A percentile compares a stretch with the other conserved stretches of the same genome.
Conservation (phyloP, 2,797 vertebrate species). For the Rhynchotus rufescens region DNA sequence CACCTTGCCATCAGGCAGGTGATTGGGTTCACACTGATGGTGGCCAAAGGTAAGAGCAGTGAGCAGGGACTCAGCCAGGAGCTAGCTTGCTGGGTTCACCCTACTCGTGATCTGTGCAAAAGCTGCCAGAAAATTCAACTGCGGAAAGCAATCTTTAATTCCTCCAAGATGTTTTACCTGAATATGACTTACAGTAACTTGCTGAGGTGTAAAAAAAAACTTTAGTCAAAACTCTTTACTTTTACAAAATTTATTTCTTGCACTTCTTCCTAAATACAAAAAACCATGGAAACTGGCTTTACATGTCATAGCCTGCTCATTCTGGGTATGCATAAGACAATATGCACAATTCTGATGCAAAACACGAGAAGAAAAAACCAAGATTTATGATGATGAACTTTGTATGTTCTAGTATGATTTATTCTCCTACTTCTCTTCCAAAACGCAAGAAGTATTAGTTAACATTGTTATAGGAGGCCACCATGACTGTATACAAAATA, state of each 20-base stretch:
- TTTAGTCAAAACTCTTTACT: conserved; percentile 7
- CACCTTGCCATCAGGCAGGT: neutral
- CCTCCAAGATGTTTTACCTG: neutral
- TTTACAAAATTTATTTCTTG: conserved; percentile 36
- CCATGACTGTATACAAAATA: neutral
- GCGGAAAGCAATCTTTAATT: neutral
- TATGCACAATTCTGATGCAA: neutral
- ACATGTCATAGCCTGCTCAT: neutral
- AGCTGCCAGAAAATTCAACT: neutral
- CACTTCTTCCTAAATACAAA: neutral
- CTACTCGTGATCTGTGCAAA: neutral
- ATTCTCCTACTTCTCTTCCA: neutral
- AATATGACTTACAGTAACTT: neutral
- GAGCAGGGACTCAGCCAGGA: neutral
- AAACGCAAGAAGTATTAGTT: neutral
- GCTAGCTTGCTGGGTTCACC: neutral
- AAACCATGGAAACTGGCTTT: conserved; percentile 28
- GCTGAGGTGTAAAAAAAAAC: neutral
- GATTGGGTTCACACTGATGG: neutral
- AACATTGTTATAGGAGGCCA: neutral
- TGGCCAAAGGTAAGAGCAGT: neutral
- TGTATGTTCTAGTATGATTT: neutral
- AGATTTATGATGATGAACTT: neutral
- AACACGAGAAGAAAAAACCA: neutral
- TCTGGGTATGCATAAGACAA: neutral